Evolutionary conservation across 2,797 vertebrate genomes (phyloP).

Genomic region (Bufotes viridis): DNA sequence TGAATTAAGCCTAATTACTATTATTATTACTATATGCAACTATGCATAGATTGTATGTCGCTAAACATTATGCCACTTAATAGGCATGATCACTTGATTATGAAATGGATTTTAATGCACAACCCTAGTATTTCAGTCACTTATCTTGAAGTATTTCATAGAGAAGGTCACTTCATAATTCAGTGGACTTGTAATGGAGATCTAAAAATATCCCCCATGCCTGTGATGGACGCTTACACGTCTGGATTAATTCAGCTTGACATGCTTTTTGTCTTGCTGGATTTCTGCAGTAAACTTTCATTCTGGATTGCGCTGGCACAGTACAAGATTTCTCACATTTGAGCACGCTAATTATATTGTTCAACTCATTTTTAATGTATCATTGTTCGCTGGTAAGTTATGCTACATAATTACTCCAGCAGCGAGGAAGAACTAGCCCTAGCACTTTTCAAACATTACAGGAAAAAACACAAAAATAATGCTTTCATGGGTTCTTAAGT

Average conservation of each 20-base stretch:
- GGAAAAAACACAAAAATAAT: conserved; percentile 53
- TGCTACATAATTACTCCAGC: conserved; percentile 61
- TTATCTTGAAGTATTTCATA: conserved; percentile 33
- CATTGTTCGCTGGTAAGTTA: conserved; percentile 57
- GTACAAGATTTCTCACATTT: conserved; percentile 46
- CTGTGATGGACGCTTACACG: conserved; percentile 24
- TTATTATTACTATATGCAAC: background rate
- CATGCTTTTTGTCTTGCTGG: conserved; percentile 43
- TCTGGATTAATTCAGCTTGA: conserved; percentile 46
- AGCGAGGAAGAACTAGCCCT: conserved; percentile 52
- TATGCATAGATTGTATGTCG: background rate
- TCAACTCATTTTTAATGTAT: conserved; percentile 58
- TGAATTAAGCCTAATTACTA: background rate
- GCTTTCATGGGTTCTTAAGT: conserved; percentile 50
- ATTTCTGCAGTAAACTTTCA: conserved; percentile 29
- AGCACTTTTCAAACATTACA: conserved; percentile 54
- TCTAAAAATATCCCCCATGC: conserved; percentile 40
- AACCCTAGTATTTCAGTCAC: conserved; percentile 20
- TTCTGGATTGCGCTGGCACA: conserved; percentile 23
- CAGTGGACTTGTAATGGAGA: conserved; percentile 26
- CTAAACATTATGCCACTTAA: background rate
- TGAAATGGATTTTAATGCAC: conserved; percentile 1
- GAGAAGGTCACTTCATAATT: conserved; percentile 57
- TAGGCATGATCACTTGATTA: background rate
- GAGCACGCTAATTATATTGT: conserved; percentile 57